Percentiles rank a stretch among this genome's conserved stretches.
phyloP scores from a whole-genome alignment of 2,113 vertebrate genomes.

The Corythoichthys intestinalis region DNA sequence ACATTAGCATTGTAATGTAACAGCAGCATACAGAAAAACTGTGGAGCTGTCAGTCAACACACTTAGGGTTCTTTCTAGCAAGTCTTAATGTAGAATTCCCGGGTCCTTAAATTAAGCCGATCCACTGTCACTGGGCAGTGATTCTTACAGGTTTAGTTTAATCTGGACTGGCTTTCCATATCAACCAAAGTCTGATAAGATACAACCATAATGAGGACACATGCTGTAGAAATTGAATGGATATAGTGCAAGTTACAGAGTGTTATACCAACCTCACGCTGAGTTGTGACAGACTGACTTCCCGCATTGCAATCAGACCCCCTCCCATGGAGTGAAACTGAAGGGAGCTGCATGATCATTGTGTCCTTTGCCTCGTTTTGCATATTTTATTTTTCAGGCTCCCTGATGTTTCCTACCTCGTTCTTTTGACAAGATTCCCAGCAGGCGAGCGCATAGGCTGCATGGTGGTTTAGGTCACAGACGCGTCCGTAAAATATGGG shows the following conservation, averaged over 20 bases:
- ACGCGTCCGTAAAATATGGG: conserved; percentile 18
- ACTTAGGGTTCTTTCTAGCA: background rate
- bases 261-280: background rate
- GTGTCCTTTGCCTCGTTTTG: background rate
- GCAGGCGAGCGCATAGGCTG: background rate
- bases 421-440: background rate
- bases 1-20: conserved; percentile 58
- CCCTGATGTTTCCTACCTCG: background rate
- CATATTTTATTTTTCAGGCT: conserved; percentile 3
- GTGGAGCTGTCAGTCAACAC: conserved; percentile 33
- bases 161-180: no score
- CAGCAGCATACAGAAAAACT: conserved; percentile 37
- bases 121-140: no score
- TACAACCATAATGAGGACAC: background rate
- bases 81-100: background rate
- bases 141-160: no score
- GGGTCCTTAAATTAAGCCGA: no score
- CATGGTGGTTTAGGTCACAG: conserved; percentile 18
- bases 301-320: background rate
- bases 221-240: background rate
- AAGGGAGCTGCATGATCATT: background rate
- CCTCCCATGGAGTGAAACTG: background rate
- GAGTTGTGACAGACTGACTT: conserved; percentile 8
- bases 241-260: background rate
- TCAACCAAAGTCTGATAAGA: background rate